A percentile compares a stretch with the other conserved stretches of the same genome.
Evolutionary conservation across 2,113 vertebrate species (phyloP).

Genomic region (Trachemys scripta): DNA sequence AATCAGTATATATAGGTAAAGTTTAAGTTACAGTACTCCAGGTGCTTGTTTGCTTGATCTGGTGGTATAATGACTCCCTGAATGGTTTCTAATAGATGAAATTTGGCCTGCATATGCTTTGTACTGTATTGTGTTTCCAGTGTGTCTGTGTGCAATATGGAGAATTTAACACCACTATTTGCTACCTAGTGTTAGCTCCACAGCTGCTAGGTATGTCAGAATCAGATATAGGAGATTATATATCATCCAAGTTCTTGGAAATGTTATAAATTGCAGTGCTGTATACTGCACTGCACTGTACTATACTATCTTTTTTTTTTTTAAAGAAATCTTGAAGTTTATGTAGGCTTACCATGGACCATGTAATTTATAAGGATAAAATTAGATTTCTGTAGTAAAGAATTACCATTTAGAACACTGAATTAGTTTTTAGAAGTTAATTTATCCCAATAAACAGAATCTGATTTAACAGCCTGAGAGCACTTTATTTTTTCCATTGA

Average conservation of each 20-base stretch:
- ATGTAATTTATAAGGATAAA: background rate
- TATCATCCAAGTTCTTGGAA: background rate
- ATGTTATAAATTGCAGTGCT: background rate
- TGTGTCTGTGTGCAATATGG: constrained; percentile 24
- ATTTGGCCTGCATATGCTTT: background rate
- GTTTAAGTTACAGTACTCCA: constrained; percentile 12
- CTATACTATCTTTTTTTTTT: background rate
- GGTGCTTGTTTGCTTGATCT: background rate
- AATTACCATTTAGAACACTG: background rate
- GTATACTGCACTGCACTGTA: background rate
- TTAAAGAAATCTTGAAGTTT: background rate
- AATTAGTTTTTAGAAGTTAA: constrained; percentile 24
- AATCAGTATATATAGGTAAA: constrained; percentile 5
- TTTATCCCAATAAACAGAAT: background rate
- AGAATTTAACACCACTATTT: constrained; percentile 15
- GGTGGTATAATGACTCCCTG: background rate
- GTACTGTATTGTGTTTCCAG: background rate
- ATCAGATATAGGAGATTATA: background rate
- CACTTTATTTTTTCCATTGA: background rate
- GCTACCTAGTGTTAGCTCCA: background rate
- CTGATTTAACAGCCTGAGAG: background rate
- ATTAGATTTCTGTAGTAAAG: background rate
- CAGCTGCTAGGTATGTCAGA: background rate
- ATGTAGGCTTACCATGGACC: background rate
- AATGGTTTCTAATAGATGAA: background rate